Evolutionary conservation across 2,797 vertebrate species (phyloP).

Genomic region (Sebastes nivosus): DNA sequence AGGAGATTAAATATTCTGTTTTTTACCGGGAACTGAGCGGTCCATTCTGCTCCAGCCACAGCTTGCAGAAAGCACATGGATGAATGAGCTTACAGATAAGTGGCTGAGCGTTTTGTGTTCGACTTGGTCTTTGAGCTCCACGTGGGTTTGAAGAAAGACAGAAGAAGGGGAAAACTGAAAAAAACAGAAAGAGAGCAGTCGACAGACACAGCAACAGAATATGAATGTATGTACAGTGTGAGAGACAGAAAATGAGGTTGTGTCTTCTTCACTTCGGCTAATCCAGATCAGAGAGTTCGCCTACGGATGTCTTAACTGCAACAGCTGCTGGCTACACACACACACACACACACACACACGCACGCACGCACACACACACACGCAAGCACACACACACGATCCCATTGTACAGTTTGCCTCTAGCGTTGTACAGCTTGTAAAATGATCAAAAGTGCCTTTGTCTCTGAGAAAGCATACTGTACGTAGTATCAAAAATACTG

Average conservation of each 20-base stretch:
- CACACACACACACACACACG: not conserved
- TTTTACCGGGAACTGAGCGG: not conserved
- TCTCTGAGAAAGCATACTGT: not conserved
- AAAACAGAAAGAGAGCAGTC: not conserved
- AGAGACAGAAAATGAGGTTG: not conserved
- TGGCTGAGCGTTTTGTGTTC: constrained; percentile 37
- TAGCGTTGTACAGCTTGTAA: not conserved
- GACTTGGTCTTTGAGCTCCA: constrained; percentile 27
- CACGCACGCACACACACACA: constrained; percentile 1
- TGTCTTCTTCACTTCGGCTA: constrained; percentile 33
- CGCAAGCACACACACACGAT: not conserved
- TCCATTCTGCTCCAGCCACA: constrained; percentile 3
- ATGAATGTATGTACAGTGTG: not conserved
- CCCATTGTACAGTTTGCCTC: constrained; percentile 1
- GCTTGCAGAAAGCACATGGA: constrained; percentile 34
- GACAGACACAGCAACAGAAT: not conserved
- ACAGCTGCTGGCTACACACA: constrained; percentile 45
- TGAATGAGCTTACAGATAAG: constrained; percentile 43
- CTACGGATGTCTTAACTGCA: constrained; percentile 28
- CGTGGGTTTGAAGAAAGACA: constrained; percentile 2
- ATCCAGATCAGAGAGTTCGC: constrained; percentile 43
- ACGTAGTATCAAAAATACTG: not conserved
- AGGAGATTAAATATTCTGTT: constrained; percentile 28
- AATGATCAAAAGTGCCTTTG: constrained; percentile 15
- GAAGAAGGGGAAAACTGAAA: not conserved